Base-by-base conservation (phyloP, 2,113 vertebrate species). In the Serinus canaria region DNA sequence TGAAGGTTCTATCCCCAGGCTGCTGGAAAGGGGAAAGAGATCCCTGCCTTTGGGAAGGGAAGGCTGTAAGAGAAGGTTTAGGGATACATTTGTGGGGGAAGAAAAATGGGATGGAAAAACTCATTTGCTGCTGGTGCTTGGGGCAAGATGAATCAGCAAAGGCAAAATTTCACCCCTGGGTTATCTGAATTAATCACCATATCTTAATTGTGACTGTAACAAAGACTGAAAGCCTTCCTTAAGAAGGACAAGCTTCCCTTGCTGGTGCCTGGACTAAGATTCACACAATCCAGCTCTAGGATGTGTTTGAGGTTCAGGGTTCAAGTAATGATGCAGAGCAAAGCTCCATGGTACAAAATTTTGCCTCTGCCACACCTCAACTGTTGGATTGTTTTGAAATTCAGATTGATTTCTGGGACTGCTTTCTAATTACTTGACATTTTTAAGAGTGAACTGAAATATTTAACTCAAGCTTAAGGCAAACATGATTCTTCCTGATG, bases 251-350 rank as follows among this genome's bases (percentile, higher is more conserved):
- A n/a, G 2, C 5, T 33, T 44, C 17, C 7, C 73, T 58, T 68
- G 21, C 49, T 44, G 37, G 23, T 3, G 9, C 1, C 46, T 80
- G 15, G 10, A 25, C 35, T 39, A 15, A 14, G 25, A 35, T 6
- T 63, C 12, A 44, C 28, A 11, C 35, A 72, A 11, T 46, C 3
- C 7, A 73, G 14, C 17, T 67, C 43, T 22, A 21, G 20, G 31
- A 23, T 7, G 1, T 44, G 20, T 77, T 58, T 73, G 20, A 25
- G 39, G 39, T 10, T 47, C 16, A 33, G 13, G 7, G 14, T 30
- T 77, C 13, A 14, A 37, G 30, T n/a, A 28, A n/a, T 0, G 0
- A 14, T 1, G 7, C 27, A 63, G 11, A 66, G 7, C 2, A 13
- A 66, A 89, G 25, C 7, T 37, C 50, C 0, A 0, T 19, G 39